phyloP scores from a whole-genome alignment of 2,113 vertebrate genomes.

The Entomyzon cyanotis region DNA sequence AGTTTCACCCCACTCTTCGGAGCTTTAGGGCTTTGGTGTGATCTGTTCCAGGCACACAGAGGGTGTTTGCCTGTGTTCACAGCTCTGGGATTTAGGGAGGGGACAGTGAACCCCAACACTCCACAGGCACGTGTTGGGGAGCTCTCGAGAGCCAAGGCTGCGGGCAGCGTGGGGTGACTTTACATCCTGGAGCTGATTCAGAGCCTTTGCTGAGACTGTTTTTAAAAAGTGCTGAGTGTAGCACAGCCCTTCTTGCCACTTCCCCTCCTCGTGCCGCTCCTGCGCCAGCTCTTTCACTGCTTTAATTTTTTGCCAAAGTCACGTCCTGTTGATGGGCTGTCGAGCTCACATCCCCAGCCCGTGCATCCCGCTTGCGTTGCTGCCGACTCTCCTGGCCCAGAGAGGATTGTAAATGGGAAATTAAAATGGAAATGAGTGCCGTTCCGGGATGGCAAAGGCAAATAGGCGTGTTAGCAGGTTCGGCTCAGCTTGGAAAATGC shows the following conservation, averaged over 20 bases:
- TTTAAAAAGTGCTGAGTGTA: constrained; percentile 59
- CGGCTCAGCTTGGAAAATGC: constrained; percentile 20
- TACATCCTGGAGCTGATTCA: constrained; percentile 54
- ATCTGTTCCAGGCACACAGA: background rate
- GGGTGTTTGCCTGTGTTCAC: fast-evolving
- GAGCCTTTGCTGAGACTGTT: constrained; percentile 41
- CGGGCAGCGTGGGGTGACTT: background rate
- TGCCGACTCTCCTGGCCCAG: background rate
- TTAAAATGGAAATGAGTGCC: constrained; percentile 38
- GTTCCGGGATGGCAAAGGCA: constrained; percentile 2
- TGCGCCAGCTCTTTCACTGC: constrained; percentile 5
- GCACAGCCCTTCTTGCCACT: constrained; percentile 54
- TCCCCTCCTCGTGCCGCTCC: constrained; percentile 34
- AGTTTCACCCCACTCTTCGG: fast-evolving
- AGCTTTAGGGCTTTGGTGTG: fast-evolving
- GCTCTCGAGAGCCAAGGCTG: background rate
- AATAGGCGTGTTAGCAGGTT: background rate
- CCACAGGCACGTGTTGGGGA: background rate
- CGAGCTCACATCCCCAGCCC: constrained; percentile 10
- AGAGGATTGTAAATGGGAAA: constrained; percentile 43
- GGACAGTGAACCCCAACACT: background rate
- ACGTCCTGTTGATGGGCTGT: constrained; percentile 44
- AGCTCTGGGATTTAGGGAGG: background rate
- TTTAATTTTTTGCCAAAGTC: constrained; percentile 38
- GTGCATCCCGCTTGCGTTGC: background rate